A percentile compares a stretch with the other conserved stretches of the same genome.
phyloP scores from a whole-genome alignment of 2,113 vertebrate species.

The Myrmecobius fasciatus region DNA sequence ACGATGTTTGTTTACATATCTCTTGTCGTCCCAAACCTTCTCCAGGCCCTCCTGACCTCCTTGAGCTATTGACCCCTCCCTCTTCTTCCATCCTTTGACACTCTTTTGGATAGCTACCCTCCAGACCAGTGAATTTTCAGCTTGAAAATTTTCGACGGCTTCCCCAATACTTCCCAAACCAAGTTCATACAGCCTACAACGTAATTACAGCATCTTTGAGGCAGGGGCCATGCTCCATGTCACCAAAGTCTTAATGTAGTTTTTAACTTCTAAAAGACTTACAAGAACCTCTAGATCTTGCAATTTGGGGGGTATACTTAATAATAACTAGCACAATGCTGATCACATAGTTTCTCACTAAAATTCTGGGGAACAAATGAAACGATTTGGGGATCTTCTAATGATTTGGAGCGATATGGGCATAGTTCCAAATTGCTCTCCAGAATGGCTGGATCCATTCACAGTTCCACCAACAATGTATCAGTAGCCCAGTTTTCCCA shows the following conservation, averaged over 20 bases:
- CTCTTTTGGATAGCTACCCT: background rate
- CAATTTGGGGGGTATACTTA: background rate
- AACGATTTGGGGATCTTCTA: background rate
- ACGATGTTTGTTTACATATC: background rate
- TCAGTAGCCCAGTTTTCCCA: too few relatives aligned
- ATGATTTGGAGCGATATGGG: background rate
- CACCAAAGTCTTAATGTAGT: background rate
- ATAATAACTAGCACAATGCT: background rate
- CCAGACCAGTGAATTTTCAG: background rate
- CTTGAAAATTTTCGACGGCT: background rate
- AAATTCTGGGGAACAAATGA: background rate
- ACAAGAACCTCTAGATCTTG: background rate
- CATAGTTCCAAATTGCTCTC: too few relatives aligned
- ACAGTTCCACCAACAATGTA: too few relatives aligned
- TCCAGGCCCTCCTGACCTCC: background rate
- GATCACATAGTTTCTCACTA: background rate
- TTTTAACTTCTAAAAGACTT: background rate
- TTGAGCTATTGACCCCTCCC: background rate
- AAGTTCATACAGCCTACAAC: background rate
- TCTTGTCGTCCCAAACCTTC: background rate
- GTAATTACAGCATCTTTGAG: background rate
- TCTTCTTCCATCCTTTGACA: background rate
- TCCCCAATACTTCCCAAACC: background rate
- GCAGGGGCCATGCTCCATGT: background rate
- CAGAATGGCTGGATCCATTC: too few relatives aligned